Evolutionary conservation across 1,140 invertebrate species (phyloP).

Genomic region (Diachasmimorpha longicaudata): DNA sequence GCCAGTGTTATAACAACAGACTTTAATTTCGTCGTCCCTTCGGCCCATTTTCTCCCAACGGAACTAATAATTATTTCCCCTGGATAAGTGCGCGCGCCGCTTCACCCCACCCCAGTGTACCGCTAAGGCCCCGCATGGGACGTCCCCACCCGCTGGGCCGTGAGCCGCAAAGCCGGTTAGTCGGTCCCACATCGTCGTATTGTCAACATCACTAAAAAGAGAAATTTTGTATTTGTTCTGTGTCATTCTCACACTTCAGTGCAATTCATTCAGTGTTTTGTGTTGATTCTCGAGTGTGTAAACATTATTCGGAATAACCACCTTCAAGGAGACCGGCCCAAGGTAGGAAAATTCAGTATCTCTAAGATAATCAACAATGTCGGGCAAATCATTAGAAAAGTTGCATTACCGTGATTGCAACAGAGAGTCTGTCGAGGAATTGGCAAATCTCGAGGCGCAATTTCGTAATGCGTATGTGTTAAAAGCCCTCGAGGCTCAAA

Average conservation of each 20-base stretch:
- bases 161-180: conserved; percentile 55
- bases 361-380: neutral
- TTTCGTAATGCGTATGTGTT: conserved; percentile 46
- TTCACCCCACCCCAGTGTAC: neutral
- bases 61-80: neutral
- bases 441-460: conserved; percentile 39
- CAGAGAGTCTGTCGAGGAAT: conserved; percentile 2
- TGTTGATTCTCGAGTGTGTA: neutral
- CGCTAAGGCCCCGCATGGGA: conserved; percentile 39
- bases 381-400: neutral
- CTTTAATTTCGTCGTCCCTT: neutral
- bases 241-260: neutral
- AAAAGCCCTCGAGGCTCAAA: conserved; percentile 43
- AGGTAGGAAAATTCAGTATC: neutral
- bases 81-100: neutral
- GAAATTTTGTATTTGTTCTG: neutral
- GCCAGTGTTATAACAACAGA: neutral
- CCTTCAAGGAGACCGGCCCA: neutral
- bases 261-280: neutral
- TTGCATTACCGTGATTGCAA: neutral
- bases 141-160: conserved; percentile 36
- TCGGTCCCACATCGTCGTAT: conserved; percentile 48
- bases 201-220: conserved; percentile 16
- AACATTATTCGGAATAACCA: neutral
- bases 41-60: neutral